phyloP scores from a whole-genome alignment of 1,140 invertebrate species.

The Drosophila pectinifera region DNA sequence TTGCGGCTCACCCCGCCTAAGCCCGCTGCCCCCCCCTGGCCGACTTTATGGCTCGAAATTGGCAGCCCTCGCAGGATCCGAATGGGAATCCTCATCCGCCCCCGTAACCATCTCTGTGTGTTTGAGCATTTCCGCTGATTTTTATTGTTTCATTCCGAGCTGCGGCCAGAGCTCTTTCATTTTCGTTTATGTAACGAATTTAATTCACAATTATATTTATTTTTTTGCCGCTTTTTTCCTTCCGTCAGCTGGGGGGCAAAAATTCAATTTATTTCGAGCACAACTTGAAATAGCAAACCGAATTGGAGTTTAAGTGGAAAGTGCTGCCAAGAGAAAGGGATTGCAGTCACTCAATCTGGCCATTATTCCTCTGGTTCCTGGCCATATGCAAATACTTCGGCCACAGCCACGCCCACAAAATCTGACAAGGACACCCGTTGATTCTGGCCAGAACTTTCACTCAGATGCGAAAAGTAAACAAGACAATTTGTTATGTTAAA shows the following conservation, averaged over 20 bases:
- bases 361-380: slow-evolving; percentile 4
- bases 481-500: slow-evolving; percentile 83
- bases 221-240: slow-evolving; percentile 22
- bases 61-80: slow-evolving; percentile 24
- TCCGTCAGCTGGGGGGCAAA: slow-evolving; percentile 14
- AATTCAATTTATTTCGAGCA: slow-evolving; percentile 68
- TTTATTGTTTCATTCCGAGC: slow-evolving; percentile 72
- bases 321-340: slow-evolving; percentile 19
- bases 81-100: slow-evolving; percentile 20
- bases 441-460: slow-evolving; percentile 46
- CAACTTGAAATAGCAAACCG: slow-evolving; percentile 48
- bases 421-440: neutral
- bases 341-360: slow-evolving; percentile 7
- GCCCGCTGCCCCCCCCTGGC: slow-evolving; percentile 4
- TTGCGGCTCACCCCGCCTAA: slow-evolving; percentile 60
- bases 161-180: slow-evolving; percentile 46
- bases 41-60: slow-evolving; percentile 66
- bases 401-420: slow-evolving; percentile 38
- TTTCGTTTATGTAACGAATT: slow-evolving; percentile 74
- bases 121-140: slow-evolving; percentile 64
- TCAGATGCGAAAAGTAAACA: slow-evolving; percentile 74
- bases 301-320: slow-evolving; percentile 63
- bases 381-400: slow-evolving; percentile 54
- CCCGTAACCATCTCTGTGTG: slow-evolving; percentile 9
- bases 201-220: slow-evolving; percentile 81